Evolutionary conservation across 2,888 invertebrate genomes (phyloP).

Genomic region (Dione juno): DNA sequence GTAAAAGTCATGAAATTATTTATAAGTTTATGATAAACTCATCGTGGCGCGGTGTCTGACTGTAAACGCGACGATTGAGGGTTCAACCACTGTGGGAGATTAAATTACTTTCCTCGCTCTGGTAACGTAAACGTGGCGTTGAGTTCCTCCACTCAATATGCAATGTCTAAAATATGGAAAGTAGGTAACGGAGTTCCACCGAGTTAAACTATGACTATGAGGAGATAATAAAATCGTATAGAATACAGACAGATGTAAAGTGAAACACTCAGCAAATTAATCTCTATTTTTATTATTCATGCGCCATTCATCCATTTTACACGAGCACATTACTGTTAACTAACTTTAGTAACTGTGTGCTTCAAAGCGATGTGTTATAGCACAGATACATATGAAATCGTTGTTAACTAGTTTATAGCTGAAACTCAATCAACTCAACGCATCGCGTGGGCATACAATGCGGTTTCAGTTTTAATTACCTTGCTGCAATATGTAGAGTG

Average conservation of each 20-base stretch:
- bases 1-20: no score
- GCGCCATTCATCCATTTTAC: not conserved
- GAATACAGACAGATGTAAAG: not conserved
- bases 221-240: not conserved
- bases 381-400: not conserved
- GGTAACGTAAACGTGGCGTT: no score
- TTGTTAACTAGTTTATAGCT: constrained; percentile 5
- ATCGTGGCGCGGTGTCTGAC: no score
- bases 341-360: not conserved
- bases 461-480: constrained; percentile 18
- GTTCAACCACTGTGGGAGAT: no score
- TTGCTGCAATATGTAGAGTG: constrained; percentile 12
- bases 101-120: no score
- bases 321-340: not conserved
- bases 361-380: not conserved
- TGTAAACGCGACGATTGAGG: no score
- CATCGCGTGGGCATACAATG: constrained; percentile 1
- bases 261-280: not conserved
- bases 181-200: no score
- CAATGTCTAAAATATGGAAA: no score
- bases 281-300: no score
- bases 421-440: constrained; percentile 20
- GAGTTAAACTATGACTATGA: no score
- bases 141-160: no score
- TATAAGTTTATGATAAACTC: no score